phyloP scores from a whole-genome alignment of 2,113 vertebrate genomes.

The Falcunculus frontatus region DNA sequence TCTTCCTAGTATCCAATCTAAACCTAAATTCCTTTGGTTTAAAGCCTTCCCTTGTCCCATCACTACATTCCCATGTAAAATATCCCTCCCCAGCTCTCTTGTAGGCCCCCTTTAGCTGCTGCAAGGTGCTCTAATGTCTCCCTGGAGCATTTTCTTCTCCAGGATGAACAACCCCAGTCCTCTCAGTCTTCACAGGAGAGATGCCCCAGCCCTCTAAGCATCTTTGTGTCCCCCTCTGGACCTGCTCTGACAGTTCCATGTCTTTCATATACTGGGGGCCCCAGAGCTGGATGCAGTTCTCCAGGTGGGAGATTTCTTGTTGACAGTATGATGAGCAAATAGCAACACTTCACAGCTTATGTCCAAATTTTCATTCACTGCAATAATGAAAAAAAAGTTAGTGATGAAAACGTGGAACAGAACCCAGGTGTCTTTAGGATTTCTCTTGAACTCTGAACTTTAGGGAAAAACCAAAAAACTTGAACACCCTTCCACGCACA shows the following conservation, averaged over 20 bases:
- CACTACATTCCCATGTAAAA: no score
- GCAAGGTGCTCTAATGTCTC: background rate
- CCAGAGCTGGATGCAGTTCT: background rate
- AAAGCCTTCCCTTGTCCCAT: background rate
- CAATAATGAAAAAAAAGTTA: background rate
- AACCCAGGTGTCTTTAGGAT: background rate
- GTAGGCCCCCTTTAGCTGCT: background rate
- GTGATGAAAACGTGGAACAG: background rate
- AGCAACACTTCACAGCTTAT: background rate
- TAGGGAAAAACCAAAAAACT: accelerated
- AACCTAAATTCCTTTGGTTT: background rate
- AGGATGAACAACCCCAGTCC: background rate
- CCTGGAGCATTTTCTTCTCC: background rate
- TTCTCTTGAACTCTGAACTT: background rate
- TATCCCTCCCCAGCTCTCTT: background rate
- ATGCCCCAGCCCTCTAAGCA: background rate
- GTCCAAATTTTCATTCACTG: background rate
- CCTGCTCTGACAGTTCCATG: background rate
- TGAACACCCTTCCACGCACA: accelerated
- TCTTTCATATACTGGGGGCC: accelerated
- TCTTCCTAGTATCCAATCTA: background rate
- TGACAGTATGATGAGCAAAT: background rate
- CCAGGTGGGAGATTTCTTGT: background rate
- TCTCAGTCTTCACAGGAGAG: background rate
- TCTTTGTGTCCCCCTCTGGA: background rate